These are phyloP conservation scores for Lerista edwardsae DNA, from an alignment of 2,797 vertebrate genomes.

Conservation along the genomic window DNA sequence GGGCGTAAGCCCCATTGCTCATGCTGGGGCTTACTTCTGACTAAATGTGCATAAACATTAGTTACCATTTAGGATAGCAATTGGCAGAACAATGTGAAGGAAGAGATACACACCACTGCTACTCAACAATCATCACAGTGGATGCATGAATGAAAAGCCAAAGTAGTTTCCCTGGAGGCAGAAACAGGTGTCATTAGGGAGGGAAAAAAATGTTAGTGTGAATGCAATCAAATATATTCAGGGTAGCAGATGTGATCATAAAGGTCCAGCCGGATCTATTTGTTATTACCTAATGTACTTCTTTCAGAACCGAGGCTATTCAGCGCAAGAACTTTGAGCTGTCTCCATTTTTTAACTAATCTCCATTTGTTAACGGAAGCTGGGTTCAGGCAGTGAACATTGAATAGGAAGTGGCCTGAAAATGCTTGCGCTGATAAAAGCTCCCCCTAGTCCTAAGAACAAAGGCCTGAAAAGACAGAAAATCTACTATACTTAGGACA, in stretches of 20 bases:
- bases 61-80: neutral
- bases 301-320: neutral
- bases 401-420: neutral
- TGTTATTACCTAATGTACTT: neutral
- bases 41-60: neutral
- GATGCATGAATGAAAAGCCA: neutral
- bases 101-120: neutral
- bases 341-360: neutral
- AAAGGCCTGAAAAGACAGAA: neutral
- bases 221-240: neutral
- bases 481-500: neutral
- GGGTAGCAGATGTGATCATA: neutral
- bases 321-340: neutral
- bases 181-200: neutral
- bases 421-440: neutral
- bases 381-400: neutral
- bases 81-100: neutral
- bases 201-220: neutral
- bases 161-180: neutral
- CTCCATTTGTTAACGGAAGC: neutral
- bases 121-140: slow-evolving; percentile 13
- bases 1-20: too few species aligned
- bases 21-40: too few species aligned
- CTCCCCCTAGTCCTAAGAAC: neutral
- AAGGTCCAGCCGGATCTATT: neutral